Evolutionary conservation across 1,140 invertebrate genomes (phyloP).

Genomic region (Elysia chlorotica): DNA sequence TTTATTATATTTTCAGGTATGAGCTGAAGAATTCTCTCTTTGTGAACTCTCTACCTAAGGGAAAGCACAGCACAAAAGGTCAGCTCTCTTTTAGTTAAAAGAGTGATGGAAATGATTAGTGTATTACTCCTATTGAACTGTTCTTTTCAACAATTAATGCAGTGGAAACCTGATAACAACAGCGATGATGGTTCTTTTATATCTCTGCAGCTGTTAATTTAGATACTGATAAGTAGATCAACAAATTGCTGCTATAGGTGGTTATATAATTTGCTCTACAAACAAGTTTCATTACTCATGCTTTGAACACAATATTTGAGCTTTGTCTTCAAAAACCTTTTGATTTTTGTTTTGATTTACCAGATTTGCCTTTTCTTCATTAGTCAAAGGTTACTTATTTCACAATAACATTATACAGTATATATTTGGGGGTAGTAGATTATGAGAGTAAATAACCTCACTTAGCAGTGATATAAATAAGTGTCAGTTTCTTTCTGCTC

Average conservation of each 20-base stretch:
- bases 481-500: no score
- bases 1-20: conserved; percentile 45
- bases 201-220: not conserved
- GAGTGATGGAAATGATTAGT: not conserved
- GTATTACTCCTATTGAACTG: not conserved
- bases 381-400: no score
- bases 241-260: not conserved
- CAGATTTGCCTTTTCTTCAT: no score
- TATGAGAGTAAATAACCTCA: no score
- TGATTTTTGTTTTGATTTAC: no score
- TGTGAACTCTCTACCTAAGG: conserved; percentile 56
- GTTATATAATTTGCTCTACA: no score
- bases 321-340: no score
- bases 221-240: not conserved
- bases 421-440: no score
- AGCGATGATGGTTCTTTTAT: not conserved
- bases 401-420: no score
- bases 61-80: conserved; percentile 62
- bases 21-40: conserved; percentile 48
- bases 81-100: not conserved
- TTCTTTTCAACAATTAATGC: not conserved
- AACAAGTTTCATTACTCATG: no score
- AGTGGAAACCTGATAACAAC: not conserved
- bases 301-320: no score
- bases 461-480: no score